Evolutionary conservation across 2,888 invertebrate species (phyloP).

Genomic region (Diarsia mendica): DNA sequence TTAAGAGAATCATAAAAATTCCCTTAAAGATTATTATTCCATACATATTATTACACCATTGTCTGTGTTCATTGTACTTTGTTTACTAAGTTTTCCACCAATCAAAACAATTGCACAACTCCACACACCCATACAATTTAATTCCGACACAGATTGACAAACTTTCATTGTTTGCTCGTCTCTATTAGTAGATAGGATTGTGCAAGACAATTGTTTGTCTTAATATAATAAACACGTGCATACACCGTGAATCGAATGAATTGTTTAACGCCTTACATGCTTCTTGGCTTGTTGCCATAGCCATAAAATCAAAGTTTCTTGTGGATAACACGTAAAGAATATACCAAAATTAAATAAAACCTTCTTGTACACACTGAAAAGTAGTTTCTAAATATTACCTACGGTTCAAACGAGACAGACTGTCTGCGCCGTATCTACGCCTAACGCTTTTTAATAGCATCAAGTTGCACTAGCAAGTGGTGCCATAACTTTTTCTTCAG

Average conservation of each 20-base stretch:
- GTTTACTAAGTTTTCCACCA: background rate
- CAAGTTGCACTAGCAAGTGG: too few species aligned
- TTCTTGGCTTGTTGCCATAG: constrained; percentile 1
- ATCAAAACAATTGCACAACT: constrained; percentile 25
- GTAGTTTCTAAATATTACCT: too few species aligned
- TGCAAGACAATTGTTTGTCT: constrained; percentile 54
- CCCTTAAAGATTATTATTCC: too few species aligned
- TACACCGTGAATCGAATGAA: constrained; percentile 44
- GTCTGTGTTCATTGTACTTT: background rate
- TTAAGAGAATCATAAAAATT: too few species aligned
- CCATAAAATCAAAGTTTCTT: constrained; percentile 12
- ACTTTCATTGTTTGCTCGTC: constrained; percentile 57
- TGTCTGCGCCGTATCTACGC: too few species aligned
- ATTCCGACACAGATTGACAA: constrained; percentile 55
- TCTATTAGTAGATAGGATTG: constrained; percentile 53
- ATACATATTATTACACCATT: background rate
- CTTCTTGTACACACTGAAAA: too few species aligned
- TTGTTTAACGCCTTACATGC: constrained; percentile 25
- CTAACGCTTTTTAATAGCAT: too few species aligned
- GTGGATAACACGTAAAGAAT: background rate
- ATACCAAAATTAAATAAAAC: too few species aligned
- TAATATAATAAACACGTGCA: constrained; percentile 60
- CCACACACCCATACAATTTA: constrained; percentile 54
- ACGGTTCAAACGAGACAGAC: too few species aligned
- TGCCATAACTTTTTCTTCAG: too few species aligned